Percentiles rank a stretch among this genome's conserved stretches.
phyloP scores from a whole-genome alignment of 2,888 invertebrate species.

The Nomada ferruginata region DNA sequence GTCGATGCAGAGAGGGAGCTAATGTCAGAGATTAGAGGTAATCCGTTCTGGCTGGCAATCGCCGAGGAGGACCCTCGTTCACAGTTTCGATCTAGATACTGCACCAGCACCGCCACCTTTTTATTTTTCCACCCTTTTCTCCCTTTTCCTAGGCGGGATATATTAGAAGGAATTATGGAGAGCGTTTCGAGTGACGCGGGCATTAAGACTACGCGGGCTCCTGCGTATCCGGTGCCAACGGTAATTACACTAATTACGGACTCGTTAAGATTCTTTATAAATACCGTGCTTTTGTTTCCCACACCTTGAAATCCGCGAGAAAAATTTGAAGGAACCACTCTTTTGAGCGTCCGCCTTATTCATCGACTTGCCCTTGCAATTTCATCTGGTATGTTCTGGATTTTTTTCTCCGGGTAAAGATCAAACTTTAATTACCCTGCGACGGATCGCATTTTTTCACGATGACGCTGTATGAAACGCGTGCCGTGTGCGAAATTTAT shows the following conservation, averaged over 20 bases:
- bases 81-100: conserved; percentile 71
- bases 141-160: conserved; percentile 56
- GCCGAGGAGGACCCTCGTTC: conserved; percentile 63
- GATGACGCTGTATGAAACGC: not conserved
- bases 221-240: not conserved
- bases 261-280: conserved; percentile 66
- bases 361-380: not conserved
- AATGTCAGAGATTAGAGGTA: conserved; percentile 75
- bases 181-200: conserved; percentile 60
- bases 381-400: not conserved
- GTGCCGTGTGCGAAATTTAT: not conserved
- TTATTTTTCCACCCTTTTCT: conserved; percentile 14
- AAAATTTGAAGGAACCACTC: conserved; percentile 26
- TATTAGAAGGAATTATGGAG: conserved; percentile 68
- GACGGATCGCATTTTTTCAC: not conserved
- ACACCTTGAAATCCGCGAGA: conserved; percentile 17
- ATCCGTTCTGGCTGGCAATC: conserved; percentile 72
- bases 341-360: not conserved
- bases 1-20: conserved; percentile 65
- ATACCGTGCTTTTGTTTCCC: conserved; percentile 52
- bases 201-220: conserved; percentile 53
- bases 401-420: not conserved
- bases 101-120: conserved; percentile 36
- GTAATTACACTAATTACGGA: conserved; percentile 68
- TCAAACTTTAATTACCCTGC: not conserved